Conservation (phyloP, 1,140 invertebrate species). For the Latrodectus geometricus region DNA sequence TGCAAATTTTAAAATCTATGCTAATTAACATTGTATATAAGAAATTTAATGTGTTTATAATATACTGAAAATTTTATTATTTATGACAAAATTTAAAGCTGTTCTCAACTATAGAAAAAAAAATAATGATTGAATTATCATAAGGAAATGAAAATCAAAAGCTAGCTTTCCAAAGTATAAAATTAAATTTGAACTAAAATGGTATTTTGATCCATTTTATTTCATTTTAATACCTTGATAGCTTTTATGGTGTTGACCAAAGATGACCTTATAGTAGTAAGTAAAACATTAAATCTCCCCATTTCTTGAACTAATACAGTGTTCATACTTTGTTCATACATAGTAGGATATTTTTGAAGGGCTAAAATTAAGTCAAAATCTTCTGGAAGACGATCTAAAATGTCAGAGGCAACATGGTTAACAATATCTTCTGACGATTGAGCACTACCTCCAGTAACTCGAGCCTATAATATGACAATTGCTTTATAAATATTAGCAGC, state of each 20-base stretch:
- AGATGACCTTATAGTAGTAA: constrained; percentile 69
- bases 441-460: constrained; percentile 61
- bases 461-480: constrained; percentile 13
- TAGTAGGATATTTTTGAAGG: constrained; percentile 71
- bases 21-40: no score
- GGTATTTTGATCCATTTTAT: no score
- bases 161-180: no score
- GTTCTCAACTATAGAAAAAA: no score
- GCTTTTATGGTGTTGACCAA: constrained; percentile 71
- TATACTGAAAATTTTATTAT: no score
- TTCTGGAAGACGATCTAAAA: constrained; percentile 70
- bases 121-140: no score
- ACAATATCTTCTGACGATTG: constrained; percentile 71
- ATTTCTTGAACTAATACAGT: constrained; percentile 75
- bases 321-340: constrained; percentile 73
- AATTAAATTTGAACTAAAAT: no score
- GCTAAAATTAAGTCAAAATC: constrained; percentile 71
- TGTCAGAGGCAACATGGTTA: constrained; percentile 67
- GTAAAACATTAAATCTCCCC: constrained; percentile 72
- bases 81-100: no score
- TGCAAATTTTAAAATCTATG: no score
- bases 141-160: no score
- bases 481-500: no score
- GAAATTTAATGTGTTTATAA: no score
- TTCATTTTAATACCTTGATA: constrained; percentile 68